phyloP scores from a whole-genome alignment of 2,797 vertebrate genomes.

The Anguilla megastoma region DNA sequence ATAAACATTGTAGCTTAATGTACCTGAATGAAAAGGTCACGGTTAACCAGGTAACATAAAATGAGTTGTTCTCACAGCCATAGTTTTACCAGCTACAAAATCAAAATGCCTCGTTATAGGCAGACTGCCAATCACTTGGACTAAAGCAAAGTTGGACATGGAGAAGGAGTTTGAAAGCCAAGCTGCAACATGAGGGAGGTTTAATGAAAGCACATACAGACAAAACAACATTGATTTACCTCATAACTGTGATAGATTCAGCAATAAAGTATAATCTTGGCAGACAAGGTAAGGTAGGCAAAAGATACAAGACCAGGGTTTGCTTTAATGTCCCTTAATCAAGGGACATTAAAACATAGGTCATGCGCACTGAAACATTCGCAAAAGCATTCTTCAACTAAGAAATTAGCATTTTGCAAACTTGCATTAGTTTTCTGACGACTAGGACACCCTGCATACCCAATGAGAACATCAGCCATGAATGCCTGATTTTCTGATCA shows the following conservation, averaged over 20 bases:
- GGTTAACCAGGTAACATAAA: neutral
- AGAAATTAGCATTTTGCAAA: neutral
- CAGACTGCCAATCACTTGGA: neutral
- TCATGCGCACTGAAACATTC: neutral
- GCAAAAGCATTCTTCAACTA: neutral
- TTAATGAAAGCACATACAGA: conserved; percentile 2
- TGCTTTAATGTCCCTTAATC: too few relatives aligned
- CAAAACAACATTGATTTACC: conserved; percentile 1
- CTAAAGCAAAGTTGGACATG: neutral
- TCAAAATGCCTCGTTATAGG: neutral
- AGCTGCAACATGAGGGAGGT: neutral
- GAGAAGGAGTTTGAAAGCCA: neutral
- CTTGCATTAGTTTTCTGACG: neutral
- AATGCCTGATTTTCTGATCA: neutral
- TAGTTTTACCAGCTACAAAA: neutral
- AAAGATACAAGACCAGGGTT: neutral
- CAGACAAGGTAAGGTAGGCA: neutral
- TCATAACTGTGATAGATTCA: neutral
- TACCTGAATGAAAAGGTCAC: neutral
- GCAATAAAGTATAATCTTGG: neutral
- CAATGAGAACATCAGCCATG: neutral
- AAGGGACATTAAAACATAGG: neutral
- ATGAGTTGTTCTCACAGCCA: neutral
- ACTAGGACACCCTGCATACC: neutral
- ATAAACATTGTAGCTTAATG: neutral